phyloP scores from a whole-genome alignment of 2,113 vertebrate genomes.

The Tauraco erythrolophus region DNA sequence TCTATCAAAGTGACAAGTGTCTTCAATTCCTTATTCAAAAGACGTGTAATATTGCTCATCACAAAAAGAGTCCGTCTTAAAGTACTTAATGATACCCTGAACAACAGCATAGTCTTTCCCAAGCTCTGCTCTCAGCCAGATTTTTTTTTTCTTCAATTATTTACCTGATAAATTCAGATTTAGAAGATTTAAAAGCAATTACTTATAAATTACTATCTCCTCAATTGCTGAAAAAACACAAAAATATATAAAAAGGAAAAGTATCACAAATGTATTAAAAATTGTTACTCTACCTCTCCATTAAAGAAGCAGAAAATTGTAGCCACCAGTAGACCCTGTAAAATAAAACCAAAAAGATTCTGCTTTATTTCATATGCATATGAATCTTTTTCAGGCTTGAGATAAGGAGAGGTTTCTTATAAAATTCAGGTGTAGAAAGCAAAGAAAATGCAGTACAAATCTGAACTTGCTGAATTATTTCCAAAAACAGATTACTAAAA shows the following conservation, averaged over 20 bases:
- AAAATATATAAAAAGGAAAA: not conserved
- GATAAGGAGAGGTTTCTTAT: not conserved
- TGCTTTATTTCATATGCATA: not conserved
- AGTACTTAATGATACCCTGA: not conserved
- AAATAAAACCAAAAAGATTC: conserved; percentile 48
- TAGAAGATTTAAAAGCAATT: not conserved
- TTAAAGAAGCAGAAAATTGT: conserved; percentile 99
- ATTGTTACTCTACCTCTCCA: conserved; percentile 87
- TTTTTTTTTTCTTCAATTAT: not conserved
- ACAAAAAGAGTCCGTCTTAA: not conserved
- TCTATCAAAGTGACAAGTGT: not conserved
- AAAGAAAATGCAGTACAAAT: not conserved
- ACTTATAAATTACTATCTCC: not conserved
- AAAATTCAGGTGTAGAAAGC: not conserved
- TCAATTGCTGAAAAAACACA: not conserved
- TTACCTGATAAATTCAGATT: not conserved
- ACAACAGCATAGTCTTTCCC: not conserved
- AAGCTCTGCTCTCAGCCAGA: not conserved
- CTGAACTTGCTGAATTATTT: not conserved
- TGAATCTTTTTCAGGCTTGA: not conserved
- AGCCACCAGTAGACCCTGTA: conserved; percentile 93
- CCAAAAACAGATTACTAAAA: not conserved
- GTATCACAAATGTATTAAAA: not conserved
- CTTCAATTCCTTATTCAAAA: not conserved
- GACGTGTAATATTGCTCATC: not conserved